Percentiles rank a stretch among this genome's conserved stretches.
phyloP scores from a whole-genome alignment of 1,140 invertebrate genomes.

The Drosophila bipectinata region DNA sequence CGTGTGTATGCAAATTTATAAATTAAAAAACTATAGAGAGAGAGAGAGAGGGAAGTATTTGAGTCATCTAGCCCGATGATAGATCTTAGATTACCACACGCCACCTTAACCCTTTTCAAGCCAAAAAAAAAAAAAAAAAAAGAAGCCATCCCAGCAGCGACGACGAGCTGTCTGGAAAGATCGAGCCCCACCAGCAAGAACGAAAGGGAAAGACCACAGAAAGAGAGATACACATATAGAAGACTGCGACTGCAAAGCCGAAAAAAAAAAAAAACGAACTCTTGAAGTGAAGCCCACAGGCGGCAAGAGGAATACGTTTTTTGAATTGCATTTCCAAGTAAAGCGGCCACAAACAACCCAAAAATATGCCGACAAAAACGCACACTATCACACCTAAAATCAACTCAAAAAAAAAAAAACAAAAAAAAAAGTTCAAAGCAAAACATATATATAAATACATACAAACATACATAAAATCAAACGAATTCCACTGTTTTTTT shows the following conservation, averaged over 20 bases:
- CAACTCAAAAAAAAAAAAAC: conserved; percentile 34
- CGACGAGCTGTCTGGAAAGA: conserved; percentile 45
- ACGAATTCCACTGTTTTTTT: conserved; percentile 75
- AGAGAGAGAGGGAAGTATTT: conserved; percentile 11
- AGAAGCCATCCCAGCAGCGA: neutral
- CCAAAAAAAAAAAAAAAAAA: neutral
- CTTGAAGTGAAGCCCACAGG: conserved; percentile 9
- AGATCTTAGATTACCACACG: conserved; percentile 44
- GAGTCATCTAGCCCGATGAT: conserved; percentile 64
- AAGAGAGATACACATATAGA: conserved; percentile 20
- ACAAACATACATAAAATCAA: conserved; percentile 59
- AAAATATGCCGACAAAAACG: conserved; percentile 47
- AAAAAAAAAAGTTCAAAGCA: conserved; percentile 51
- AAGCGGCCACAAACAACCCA: conserved; percentile 45
- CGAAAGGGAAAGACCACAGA: conserved; percentile 14
- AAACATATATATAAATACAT: conserved; percentile 23
- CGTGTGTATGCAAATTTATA: conserved; percentile 81
- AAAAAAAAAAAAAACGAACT: conserved; percentile 8
- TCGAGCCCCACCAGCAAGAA: conserved; percentile 2
- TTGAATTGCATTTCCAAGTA: conserved; percentile 79
- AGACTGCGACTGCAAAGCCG: conserved; percentile 29
- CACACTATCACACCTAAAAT: conserved; percentile 22
- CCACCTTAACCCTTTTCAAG: neutral
- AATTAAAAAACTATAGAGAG: conserved; percentile 42
- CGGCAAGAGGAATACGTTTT: conserved; percentile 49